Conservation (phyloP, 2,797 vertebrate genomes). For the Micromesistius poutassou region DNA sequence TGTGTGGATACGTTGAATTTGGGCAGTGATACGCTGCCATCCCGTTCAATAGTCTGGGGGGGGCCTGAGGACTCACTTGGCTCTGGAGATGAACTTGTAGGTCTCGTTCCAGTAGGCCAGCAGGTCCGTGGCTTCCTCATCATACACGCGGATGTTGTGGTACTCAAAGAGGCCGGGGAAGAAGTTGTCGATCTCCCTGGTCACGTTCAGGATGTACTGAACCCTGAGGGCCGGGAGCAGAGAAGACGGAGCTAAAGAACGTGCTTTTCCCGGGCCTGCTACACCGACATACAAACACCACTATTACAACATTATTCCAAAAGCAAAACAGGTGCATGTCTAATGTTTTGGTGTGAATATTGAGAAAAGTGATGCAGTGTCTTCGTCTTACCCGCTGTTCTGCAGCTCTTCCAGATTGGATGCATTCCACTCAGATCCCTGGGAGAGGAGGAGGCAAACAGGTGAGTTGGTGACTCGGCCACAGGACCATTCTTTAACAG, state of each 20-base stretch:
- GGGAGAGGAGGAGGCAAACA: conserved; percentile 32
- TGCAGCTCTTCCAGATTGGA: conserved; percentile 97
- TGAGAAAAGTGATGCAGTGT: neutral
- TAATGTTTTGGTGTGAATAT: neutral
- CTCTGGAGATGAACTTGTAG: conserved; percentile 97
- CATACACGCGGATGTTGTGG: conserved; percentile 96
- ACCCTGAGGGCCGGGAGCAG: conserved; percentile 70
- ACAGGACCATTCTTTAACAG: neutral
- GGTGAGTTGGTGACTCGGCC: neutral
- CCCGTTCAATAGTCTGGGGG: no score
- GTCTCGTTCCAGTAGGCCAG: conserved; percentile 97
- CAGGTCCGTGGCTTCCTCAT: conserved; percentile 95
- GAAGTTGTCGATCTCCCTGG: conserved; percentile 97
- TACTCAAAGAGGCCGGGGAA: conserved; percentile 96
- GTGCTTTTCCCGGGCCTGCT: neutral
- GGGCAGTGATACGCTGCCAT: no score
- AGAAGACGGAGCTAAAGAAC: neutral
- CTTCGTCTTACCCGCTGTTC: conserved; percentile 85
- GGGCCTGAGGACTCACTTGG: conserved; percentile 78
- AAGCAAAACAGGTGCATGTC: neutral
- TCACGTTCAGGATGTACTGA: conserved; percentile 95
- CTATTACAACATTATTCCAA: neutral
- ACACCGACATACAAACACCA: neutral
- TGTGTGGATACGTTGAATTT: no score
- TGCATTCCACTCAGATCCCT: conserved; percentile 98